Evolutionary conservation across 2,797 vertebrate genomes (phyloP).

Genomic region (Avahi laniger): DNA sequence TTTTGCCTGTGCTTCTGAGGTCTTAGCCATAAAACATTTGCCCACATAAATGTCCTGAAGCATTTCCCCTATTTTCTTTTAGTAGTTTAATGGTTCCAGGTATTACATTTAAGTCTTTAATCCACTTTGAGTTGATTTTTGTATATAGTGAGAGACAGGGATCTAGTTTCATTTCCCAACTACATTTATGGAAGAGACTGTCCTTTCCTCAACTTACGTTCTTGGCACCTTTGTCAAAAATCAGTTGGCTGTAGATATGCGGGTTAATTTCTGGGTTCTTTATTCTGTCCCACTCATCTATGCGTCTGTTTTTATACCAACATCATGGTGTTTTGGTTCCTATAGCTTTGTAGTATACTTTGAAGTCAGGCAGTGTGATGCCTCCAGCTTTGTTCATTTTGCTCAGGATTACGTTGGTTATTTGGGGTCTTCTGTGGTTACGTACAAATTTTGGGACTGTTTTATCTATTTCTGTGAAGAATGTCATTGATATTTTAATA

Average conservation of each 20-base stretch:
- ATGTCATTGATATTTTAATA: background rate
- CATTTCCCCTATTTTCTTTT: background rate
- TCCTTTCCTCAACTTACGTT: background rate
- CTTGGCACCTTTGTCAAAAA: background rate
- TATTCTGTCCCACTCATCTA: background rate
- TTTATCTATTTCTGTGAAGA: background rate
- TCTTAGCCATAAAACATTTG: background rate
- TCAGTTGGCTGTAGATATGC: background rate
- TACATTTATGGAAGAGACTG: background rate
- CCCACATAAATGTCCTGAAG: background rate
- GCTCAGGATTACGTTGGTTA: background rate
- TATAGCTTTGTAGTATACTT: background rate
- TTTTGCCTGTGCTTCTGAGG: background rate
- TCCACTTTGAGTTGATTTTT: background rate
- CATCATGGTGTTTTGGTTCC: background rate
- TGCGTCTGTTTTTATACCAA: background rate
- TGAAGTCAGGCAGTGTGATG: background rate
- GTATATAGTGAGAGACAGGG: background rate
- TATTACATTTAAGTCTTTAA: background rate
- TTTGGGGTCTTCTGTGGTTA: background rate
- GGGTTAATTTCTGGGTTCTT: background rate
- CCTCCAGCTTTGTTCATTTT: background rate
- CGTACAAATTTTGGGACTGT: background rate
- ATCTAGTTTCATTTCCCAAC: background rate
- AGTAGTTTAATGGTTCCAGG: background rate